Base-by-base conservation (phyloP, 2,113 vertebrate genomes). In the Phaethornis superciliosus region DNA sequence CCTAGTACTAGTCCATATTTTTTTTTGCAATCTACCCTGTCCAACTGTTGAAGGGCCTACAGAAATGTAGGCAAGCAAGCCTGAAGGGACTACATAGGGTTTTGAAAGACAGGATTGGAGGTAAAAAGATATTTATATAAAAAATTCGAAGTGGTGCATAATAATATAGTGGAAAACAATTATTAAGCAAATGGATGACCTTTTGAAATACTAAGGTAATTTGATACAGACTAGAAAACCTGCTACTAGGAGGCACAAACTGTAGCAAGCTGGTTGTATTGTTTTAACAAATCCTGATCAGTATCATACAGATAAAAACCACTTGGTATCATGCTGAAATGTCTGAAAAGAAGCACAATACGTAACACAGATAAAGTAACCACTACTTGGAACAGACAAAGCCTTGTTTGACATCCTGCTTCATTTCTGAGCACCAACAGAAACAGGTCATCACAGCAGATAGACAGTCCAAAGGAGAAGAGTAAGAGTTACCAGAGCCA, bases 241-340 rank as follows among this genome's bases (percentile, higher is more conserved):
- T 44, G 37, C 42, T 33, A 26, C 10, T 20, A 64, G 49, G 18
- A 64, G 22, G 24, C 26, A 89, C 23, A 42, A 69, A 81, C 33
- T 12, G 27, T 40, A 74, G n/a, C 35, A 22, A 83, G 58, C 23
- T 56, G 54, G 40, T 19, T 83, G 51, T 44, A 70, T 12, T 30
- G 17, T 47, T 52, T 3, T 4, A 70, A 69, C n/a, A 77, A 60
- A 6, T 22, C 23, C 56, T 62, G 35, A 22, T 70, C 32, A 46
- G 11, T 12, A 58, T 27, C 72, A 58, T 10, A 64, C 2, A 58
- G 42, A 51, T n/a, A 4, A 35, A 58, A 52, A 72, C 60, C 75
- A 69, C 6, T 5, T 35, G 0, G 3, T 40, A 52, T 22, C 8
- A 20, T 4, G 2, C 32, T 6, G 35, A 62, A 40, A 54, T 6